Evolutionary conservation across 2,888 invertebrate genomes (phyloP), one percentile per base, ranked within the genome.

Genomic region (Eupithecia vulgata): DNA sequence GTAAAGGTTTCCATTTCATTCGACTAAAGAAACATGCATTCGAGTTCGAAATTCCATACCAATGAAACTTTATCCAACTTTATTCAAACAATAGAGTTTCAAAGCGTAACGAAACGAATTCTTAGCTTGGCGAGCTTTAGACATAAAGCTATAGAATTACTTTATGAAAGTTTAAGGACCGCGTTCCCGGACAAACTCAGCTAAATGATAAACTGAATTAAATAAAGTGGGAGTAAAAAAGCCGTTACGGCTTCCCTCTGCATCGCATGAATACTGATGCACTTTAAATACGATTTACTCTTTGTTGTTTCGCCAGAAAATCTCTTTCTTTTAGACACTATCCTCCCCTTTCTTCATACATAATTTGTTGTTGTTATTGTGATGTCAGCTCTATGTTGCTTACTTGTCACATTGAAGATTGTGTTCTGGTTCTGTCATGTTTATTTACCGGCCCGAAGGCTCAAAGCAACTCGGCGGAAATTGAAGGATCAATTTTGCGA

Each of bases 291-390:
- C 83, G 85, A 84, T 84, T 84, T 83, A 82, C 83, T 83, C 84
- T 81, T 25, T 82, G 83, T 84, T 85, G 86, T 85, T 85, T 83
- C 82, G 80, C 81, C 79, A 79, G 82, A 84, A 84, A 87, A 85
- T 86, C 84, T 84, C 81, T 80, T 84, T 82, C 81, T 83, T 79
- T 83, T 83, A 81, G 83, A 76, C 78, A 79, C 78, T 79, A 73
- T 79, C 79, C 78, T 77, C 80, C 80, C 83, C 81, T 80, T 79
- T 80, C 78, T 81, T 87, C 85, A 85, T 87, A 88, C 88, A 89
- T 88, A 87, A 90, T 88, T 88, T 88, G 88, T 89, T 3, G 30
- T 30, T 30, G 30, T 88, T 88, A 87, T 88, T 87, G 86, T 87
- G 85, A 85, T 87, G 84, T 86, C 85, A 83, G 87, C 86, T 83